Evolutionary conservation across 2,888 invertebrate genomes (phyloP).

Genomic region (Lasioglossum villosulum): DNA sequence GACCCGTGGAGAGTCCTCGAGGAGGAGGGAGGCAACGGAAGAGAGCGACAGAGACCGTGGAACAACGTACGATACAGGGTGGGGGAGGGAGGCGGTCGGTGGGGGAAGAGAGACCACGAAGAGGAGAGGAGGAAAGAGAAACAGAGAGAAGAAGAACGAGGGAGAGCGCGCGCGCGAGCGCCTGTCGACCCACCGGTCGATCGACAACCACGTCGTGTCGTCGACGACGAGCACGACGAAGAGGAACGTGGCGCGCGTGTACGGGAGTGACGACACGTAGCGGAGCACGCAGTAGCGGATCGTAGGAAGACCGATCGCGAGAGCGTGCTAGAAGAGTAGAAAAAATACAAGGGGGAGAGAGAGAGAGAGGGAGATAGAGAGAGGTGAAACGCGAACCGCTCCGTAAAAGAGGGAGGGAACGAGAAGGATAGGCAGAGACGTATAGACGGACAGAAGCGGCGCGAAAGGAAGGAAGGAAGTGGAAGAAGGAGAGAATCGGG

Average conservation of each 20-base stretch:
- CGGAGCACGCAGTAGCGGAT: not conserved
- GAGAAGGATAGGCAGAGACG: slow-evolving; percentile 16
- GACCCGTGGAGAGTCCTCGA: slow-evolving; percentile 41
- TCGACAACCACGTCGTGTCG: slow-evolving; percentile 65
- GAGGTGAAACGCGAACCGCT: not conserved
- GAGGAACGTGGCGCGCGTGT: slow-evolving; percentile 37
- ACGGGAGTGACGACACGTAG: slow-evolving; percentile 29
- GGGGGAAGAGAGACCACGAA: not conserved
- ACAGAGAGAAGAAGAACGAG: slow-evolving; percentile 32
- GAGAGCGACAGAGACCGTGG: slow-evolving; percentile 34
- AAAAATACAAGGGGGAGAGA: not conserved
- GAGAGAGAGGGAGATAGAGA: not conserved
- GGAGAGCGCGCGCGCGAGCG: slow-evolving; percentile 61
- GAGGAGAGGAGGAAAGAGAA: slow-evolving; percentile 8
- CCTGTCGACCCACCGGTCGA: slow-evolving; percentile 70
- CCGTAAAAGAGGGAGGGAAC: not conserved
- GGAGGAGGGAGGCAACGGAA: slow-evolving; percentile 31
- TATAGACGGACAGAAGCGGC: not conserved
- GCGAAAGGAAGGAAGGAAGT: not conserved
- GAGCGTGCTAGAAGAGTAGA: not conserved
- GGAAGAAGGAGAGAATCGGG: slow-evolving; percentile 41
- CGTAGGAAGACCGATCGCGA: not conserved
- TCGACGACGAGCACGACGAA: slow-evolving; percentile 48
- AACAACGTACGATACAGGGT: not conserved
- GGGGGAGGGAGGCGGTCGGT: slow-evolving; percentile 15